Evolutionary conservation across 2,797 vertebrate genomes (phyloP).

Genomic region (Pseudochirops cupreus): DNA sequence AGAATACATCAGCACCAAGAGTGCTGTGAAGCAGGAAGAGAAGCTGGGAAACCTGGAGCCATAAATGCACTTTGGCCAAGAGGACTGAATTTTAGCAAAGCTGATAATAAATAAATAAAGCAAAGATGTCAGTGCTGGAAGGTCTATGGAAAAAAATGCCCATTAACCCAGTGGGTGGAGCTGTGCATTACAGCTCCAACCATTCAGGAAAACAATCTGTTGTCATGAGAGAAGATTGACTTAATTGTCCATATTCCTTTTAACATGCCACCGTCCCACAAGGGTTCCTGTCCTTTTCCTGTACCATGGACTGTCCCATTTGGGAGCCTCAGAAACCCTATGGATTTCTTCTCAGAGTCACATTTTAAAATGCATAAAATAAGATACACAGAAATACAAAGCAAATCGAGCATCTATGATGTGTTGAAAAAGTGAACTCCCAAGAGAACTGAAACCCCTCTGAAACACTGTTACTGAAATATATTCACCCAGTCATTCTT

Average conservation of each 20-base stretch:
- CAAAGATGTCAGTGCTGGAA: not conserved
- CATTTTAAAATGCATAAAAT: not conserved
- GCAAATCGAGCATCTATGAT: not conserved
- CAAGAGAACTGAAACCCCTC: not conserved
- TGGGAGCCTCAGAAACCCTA: not conserved
- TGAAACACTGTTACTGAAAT: not conserved
- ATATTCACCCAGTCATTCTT: not conserved
- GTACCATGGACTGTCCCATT: not conserved
- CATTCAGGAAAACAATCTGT: not conserved
- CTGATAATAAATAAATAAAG: not conserved
- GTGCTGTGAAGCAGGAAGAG: not conserved
- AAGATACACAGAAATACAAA: not conserved
- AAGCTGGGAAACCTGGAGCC: not conserved
- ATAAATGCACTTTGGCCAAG: not conserved
- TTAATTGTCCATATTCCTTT: not conserved
- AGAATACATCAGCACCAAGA: not conserved
- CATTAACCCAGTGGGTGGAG: not conserved
- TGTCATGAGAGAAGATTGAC: not conserved
- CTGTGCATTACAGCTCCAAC: not conserved
- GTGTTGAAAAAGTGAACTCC: not conserved
- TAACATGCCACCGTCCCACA: not conserved
- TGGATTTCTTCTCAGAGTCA: not conserved
- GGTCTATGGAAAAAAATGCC: not conserved
- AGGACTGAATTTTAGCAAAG: not conserved
- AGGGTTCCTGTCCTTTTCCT: not conserved